Evolutionary conservation across 2,888 invertebrate species (phyloP), one percentile per base, ranked within the genome.

Genomic region (Galerucella nymphaeae): DNA sequence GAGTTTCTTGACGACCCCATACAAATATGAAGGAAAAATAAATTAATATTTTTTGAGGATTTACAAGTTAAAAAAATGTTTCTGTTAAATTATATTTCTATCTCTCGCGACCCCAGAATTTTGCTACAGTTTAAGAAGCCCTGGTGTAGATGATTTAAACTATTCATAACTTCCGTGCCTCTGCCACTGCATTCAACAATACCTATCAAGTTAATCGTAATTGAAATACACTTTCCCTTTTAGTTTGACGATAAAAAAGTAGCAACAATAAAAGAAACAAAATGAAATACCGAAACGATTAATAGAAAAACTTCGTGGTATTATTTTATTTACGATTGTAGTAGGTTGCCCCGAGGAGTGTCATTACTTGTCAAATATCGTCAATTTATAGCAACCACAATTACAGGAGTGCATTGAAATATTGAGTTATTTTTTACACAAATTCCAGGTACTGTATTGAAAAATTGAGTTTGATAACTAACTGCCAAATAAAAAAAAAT

Each of bases 211-310:
- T 38, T 13, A 61, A 65, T 53, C 66, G 55, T 66, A 57, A 57
- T 62, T 23, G 30, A n/a, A 20, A 23, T 55, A 11, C 30, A 70
- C 70, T 70, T 70, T 70, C 70, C 53, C 70, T 70, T 70, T 70
- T 70, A 53, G 66, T 18, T 66, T 4, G n/a, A 55, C 16, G 57
- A 66, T 41, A 57, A 55, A 62, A 66, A 48, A 65, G 61, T 30
- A 72, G 67, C 50, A 55, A 63, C 57, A 72, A 62, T 57, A 65
- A 67, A 63, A 72, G 67, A 50, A 57, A 63, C 64, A 48, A 14
- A 9, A 65, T 2, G 30, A 65, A 65, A 16, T 64, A 58, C 14
- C 38, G 8, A 64, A 70, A 65, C 30, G 30, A 50, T 55, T 41
- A 62, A n/a, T 18, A 58, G 50, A 68, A 42, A 55, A 68, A 70